Base-by-base conservation (phyloP, 1,140 invertebrate species). In the Phortica variegata region DNA sequence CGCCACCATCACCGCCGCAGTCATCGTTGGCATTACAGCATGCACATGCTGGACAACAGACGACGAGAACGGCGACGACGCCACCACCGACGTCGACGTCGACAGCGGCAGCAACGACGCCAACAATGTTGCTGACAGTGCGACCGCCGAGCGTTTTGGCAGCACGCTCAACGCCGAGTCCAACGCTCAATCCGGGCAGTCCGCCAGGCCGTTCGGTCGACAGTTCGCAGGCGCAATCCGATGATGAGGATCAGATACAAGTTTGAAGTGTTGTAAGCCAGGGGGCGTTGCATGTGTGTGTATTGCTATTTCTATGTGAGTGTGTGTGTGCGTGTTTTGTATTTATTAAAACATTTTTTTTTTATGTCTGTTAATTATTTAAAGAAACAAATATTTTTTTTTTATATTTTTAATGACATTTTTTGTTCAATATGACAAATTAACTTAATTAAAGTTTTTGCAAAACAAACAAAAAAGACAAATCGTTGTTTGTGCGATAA, bases 241-340 rank as follows among this genome's bases (percentile, higher is more conserved):
- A 75, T 29, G 73, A 76, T 20, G 74, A 76, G 47, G 73, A 75
- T 47, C 70, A 75, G 39, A 62, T 75, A 19, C 73, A 75, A 43
- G 73, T 75, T 33, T 75, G 52, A 74, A 48, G n/a, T 10, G n/a
- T 12, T 5, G 16, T 26, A 26, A 33, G 18, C 2, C 6, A 5
- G 12, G 15, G 6, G 34, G n/a, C 17, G 16, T 16, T 18, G 10
- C n/a, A n/a, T n/a, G n/a, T n/a, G n/a, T n/a, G n/a, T n/a, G n/a
- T n/a, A n/a, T n/a, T n/a, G n/a, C n/a, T n/a, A n/a, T n/a, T n/a
- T n/a, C n/a, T n/a, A n/a, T n/a, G n/a, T n/a, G n/a, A n/a, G n/a
- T n/a, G n/a, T n/a, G n/a, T n/a, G n/a, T n/a, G n/a, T n/a, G n/a
- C n/a, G n/a, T n/a, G n/a, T n/a, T n/a, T n/a, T n/a, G n/a, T n/a